Percentiles rank a stretch among this genome's conserved stretches.
phyloP scores from a whole-genome alignment of 1,140 invertebrate species.

The Antheraea pernyi region DNA sequence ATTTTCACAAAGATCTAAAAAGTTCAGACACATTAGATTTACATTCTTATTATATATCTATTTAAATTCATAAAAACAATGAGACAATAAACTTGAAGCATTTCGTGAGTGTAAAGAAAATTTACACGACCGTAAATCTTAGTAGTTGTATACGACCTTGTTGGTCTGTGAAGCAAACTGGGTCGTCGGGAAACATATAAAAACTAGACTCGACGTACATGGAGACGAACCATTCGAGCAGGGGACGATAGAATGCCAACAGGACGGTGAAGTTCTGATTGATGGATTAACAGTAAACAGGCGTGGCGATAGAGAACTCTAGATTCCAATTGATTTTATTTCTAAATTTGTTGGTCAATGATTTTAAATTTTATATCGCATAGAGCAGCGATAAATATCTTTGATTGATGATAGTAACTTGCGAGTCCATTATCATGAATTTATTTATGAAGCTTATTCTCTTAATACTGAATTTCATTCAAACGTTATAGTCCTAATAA shows the following conservation, averaged over 20 bases:
- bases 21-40: no score
- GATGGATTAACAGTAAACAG: conserved; percentile 63
- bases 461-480: not conserved
- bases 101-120: not conserved
- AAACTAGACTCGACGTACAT: conserved; percentile 64
- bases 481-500: no score
- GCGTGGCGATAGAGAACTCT: conserved; percentile 30
- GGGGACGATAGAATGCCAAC: conserved; percentile 46
- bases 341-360: conserved; percentile 32
- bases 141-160: conserved; percentile 57
- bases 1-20: no score
- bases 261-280: conserved; percentile 46
- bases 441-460: not conserved
- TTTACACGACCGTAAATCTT: not conserved
- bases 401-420: not conserved
- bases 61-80: no score
- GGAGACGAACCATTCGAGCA: conserved; percentile 37
- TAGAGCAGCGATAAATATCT: not conserved
- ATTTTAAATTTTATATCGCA: conserved; percentile 21
- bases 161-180: conserved; percentile 26
- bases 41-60: no score
- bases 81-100: not conserved
- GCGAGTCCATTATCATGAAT: not conserved
- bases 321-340: conserved; percentile 30
- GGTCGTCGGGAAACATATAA: conserved; percentile 61